Evolutionary conservation across 2,797 vertebrate genomes (phyloP), one percentile per base, ranked within the genome.

Genomic region (Aldrovandia affinis): DNA sequence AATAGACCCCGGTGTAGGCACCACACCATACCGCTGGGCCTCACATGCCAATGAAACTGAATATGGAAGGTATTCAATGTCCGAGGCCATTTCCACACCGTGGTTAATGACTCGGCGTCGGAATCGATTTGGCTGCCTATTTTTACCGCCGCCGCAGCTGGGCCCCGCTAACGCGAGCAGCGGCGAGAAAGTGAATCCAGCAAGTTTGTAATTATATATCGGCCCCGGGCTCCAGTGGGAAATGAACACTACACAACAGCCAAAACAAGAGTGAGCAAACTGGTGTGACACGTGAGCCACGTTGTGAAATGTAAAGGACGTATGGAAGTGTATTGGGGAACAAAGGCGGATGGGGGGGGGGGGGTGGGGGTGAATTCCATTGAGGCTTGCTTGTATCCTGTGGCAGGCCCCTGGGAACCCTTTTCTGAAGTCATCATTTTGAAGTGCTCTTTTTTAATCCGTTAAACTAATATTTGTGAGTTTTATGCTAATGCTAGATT

Each of bases 21-120:
- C 73, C 22, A n/a, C n/a, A 25, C 42, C 25, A 9, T 44, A 77
- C 73, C 22, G 42, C n/a, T 77, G 73, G 39, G 22, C 25, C 47
- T n/a, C 42, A 12, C n/a, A 20, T 47, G 73, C 73, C 73, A 25
- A n/a, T 77, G 73, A 77, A 77, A 77, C 47, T 77, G 25, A 47
- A 77, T 77, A 20, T n/a, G 42, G 42, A 77, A 77, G 73, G 73
- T 47, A 77, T 77, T 77, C 42, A n/a, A 14, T 77, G 73, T 77
- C 42, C 22, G 25, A 47, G 42, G 42, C n/a, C 73, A 47, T 14
- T 77, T 77, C 47, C 73, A 77, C 73, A 47, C 73, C 33, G 73
- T 25, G 25, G 73, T 77, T 44, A 77, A 44, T 15, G 39, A 77
- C 9, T 18, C 73, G n/a, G 73, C 3, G 39, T 47, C 42, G 3